Conservation (phyloP, 92 coral and sea anemone genomes). For the Porites rus region DNA sequence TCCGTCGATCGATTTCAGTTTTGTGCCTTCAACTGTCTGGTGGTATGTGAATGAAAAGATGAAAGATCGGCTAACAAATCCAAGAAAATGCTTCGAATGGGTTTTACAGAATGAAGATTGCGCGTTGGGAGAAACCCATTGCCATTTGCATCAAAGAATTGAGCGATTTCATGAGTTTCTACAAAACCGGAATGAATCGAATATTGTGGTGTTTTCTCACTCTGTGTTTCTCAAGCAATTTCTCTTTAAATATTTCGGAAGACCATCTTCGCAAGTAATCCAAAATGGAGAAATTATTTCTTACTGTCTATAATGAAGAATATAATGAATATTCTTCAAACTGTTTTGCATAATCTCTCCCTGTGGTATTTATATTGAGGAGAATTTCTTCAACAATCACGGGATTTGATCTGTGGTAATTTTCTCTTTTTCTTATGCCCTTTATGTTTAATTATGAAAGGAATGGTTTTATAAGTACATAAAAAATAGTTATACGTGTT, state of each 20-base stretch:
- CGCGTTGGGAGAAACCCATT: slow-evolving; percentile 42
- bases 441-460: too few species aligned
- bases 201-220: slow-evolving; percentile 71
- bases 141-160: slow-evolving; percentile 44
- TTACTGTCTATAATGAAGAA: not conserved
- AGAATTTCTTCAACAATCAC: too few species aligned
- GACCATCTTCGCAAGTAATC: not conserved
- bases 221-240: slow-evolving; percentile 63
- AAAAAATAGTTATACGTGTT: too few species aligned
- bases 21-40: slow-evolving; percentile 49
- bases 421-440: too few species aligned
- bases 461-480: too few species aligned
- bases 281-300: slow-evolving; percentile 27
- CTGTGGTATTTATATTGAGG: not conserved
- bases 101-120: slow-evolving; percentile 29
- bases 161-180: slow-evolving; percentile 59
- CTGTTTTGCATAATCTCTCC: not conserved
- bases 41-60: slow-evolving; percentile 52
- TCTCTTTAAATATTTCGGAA: slow-evolving; percentile 53
- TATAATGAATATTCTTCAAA: too few species aligned
- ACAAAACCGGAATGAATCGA: slow-evolving; percentile 48
- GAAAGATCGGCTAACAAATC: slow-evolving; percentile 31
- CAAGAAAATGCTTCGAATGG: slow-evolving; percentile 41
- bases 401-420: too few species aligned
- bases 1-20: slow-evolving; percentile 61